These are phyloP conservation scores for Microctenopoma steveboyesi DNA, from an alignment of 2,797 vertebrate species.

Conservation along the genomic window DNA sequence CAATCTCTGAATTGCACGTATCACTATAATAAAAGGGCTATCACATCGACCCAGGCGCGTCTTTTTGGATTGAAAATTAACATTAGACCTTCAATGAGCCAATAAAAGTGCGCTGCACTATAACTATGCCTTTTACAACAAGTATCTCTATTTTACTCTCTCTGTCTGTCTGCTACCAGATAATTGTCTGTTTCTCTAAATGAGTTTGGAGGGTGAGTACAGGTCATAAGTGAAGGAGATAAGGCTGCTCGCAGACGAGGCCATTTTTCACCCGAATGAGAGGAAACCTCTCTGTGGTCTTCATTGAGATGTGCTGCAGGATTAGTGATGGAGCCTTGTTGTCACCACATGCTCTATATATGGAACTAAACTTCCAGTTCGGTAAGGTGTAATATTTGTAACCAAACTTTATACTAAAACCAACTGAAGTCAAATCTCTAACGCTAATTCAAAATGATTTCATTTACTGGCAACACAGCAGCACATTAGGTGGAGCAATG, in stretches of 20 bases:
- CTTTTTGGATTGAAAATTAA: conserved; percentile 23
- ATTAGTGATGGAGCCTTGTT: conserved; percentile 12
- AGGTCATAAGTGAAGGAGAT: conserved; percentile 60
- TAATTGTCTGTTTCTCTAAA: conserved; percentile 64
- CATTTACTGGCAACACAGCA: too few relatives aligned
- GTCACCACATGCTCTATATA: conserved; percentile 7
- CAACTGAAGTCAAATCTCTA: neutral
- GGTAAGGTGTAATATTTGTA: neutral
- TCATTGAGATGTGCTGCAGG: conserved; percentile 15
- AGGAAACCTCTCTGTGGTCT: conserved; percentile 19
- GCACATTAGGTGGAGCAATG: too few relatives aligned
- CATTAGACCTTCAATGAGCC: conserved; percentile 33
- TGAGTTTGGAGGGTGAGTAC: conserved; percentile 58
- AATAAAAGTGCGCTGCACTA: conserved; percentile 44
- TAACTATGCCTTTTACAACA: conserved; percentile 46
- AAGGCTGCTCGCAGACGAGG: conserved; percentile 55
- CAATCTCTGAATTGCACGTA: neutral
- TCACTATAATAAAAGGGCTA: neutral
- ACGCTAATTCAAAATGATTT: neutral
- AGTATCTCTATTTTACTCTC: conserved; percentile 13
- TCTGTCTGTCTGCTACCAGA: conserved; percentile 18
- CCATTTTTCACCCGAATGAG: conserved; percentile 63
- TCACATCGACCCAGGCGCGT: conserved; percentile 11
- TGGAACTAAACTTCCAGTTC: neutral
- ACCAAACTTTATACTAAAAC: neutral